phyloP scores from a whole-genome alignment of 2,797 vertebrate genomes.

The Poecilia wingei region DNA sequence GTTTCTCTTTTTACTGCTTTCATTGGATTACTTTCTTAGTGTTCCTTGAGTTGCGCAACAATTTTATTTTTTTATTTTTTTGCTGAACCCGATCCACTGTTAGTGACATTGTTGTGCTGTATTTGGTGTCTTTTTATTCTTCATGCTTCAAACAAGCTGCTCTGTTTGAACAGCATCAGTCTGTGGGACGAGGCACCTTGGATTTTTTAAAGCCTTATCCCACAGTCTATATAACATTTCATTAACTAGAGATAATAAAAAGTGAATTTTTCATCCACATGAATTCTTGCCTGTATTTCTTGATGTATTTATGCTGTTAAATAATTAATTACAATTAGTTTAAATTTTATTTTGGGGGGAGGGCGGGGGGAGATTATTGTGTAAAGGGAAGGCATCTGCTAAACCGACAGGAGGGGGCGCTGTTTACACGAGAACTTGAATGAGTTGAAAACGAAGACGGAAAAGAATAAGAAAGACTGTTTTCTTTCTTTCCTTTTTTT shows the following conservation, averaged over 20 bases:
- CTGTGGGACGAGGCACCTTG: constrained; percentile 16
- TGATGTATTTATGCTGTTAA: background rate
- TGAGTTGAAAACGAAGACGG: background rate
- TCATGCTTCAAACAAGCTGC: constrained; percentile 34
- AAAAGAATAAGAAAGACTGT: background rate
- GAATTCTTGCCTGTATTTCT: constrained; percentile 23
- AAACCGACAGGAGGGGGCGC: constrained; percentile 53
- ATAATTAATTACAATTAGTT: background rate
- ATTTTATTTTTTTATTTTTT: background rate
- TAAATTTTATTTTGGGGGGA: no score
- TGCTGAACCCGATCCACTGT: constrained; percentile 23
- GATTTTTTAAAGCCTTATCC: constrained; percentile 8
- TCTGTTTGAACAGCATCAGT: constrained; percentile 5
- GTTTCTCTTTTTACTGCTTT: constrained; percentile 9
- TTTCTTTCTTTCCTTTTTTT: no score
- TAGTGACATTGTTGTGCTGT: constrained; percentile 16
- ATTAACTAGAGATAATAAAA: constrained; percentile 11
- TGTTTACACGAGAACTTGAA: constrained; percentile 7
- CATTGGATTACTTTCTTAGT: constrained; percentile 10
- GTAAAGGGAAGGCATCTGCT: background rate
- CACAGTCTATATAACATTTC: constrained; percentile 3
- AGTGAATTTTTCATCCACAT: background rate
- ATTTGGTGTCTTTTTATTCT: constrained; percentile 21
- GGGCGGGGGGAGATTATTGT: no score
- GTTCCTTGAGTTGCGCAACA: background rate